Conservation (phyloP, 1,140 invertebrate species). For the Polypedilum vanderplanki region DNA sequence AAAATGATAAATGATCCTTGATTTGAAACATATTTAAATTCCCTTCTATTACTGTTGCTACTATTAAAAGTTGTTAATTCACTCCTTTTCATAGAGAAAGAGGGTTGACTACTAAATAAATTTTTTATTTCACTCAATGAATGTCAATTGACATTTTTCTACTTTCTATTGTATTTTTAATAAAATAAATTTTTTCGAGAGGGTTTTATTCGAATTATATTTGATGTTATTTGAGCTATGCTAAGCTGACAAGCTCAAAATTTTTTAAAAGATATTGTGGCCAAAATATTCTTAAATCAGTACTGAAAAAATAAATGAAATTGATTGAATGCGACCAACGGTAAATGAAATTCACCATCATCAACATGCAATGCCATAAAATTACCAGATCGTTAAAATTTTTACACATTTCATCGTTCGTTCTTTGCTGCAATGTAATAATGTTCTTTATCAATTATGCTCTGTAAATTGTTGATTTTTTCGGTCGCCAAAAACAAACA, state of each 20-base stretch:
- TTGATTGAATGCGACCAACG: slow-evolving; percentile 4
- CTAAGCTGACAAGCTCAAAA: background rate
- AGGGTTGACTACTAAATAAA: slow-evolving; percentile 10
- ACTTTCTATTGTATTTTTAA: background rate
- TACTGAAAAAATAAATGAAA: background rate
- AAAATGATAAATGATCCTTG: slow-evolving; percentile 3
- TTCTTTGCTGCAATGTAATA: background rate
- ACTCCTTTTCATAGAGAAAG: background rate
- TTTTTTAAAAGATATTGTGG: background rate
- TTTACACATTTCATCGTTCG: background rate
- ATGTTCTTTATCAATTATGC: slow-evolving; percentile 13
- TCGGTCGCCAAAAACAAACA: background rate
- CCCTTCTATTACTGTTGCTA: background rate
- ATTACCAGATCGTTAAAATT: slow-evolving; percentile 14
- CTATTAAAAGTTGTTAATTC: slow-evolving; percentile 6
- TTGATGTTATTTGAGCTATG: too few species aligned
- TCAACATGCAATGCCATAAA: slow-evolving; percentile 10
- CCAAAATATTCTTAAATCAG: background rate
- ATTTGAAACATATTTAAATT: background rate
- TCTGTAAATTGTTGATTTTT: background rate
- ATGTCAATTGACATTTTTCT: slow-evolving; percentile 1
- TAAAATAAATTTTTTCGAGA: background rate
- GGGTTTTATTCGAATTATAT: background rate
- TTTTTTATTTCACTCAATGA: slow-evolving; percentile 13
- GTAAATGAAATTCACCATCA: background rate